Evolutionary conservation across 2,113 vertebrate genomes (phyloP).

Genomic region (Trematomus loennbergii): DNA sequence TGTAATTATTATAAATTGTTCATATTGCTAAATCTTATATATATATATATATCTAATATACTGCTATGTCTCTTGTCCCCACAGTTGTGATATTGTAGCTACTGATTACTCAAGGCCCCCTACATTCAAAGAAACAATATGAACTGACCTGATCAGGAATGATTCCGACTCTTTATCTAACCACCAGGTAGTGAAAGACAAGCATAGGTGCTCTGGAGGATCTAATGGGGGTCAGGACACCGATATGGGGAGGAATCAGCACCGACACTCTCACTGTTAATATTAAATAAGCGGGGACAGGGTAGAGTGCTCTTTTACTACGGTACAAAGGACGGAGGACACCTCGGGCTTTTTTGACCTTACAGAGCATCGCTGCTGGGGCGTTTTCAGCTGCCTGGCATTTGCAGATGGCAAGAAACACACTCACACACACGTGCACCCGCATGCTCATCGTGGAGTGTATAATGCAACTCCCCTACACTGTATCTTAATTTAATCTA

Average conservation of each 20-base stretch:
- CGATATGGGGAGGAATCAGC: constrained; percentile 23
- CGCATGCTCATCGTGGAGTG: constrained; percentile 27
- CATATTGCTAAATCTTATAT: background rate
- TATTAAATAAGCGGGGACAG: constrained; percentile 42
- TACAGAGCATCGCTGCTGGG: constrained; percentile 41
- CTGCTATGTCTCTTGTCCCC: background rate
- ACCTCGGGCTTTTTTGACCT: constrained; percentile 53
- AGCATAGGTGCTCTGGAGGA: constrained; percentile 6
- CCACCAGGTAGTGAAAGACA: constrained; percentile 22
- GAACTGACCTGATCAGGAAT: background rate
- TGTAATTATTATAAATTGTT: background rate
- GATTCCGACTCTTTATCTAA: too few relatives aligned
- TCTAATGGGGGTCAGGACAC: constrained; percentile 22
- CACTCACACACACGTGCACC: background rate
- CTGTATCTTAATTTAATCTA: constrained; percentile 80
- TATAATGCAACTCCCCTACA: constrained; percentile 51
- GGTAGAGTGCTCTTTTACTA: constrained; percentile 45
- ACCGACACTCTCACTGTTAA: constrained; percentile 15
- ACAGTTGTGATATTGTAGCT: background rate
- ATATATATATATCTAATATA: too few relatives aligned
- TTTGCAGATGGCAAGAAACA: constrained; percentile 54
- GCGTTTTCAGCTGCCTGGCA: constrained; percentile 41
- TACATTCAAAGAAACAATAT: background rate
- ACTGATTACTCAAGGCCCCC: too few relatives aligned
- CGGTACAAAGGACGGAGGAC: constrained; percentile 54